Percentiles rank a stretch among this genome's conserved stretches.
Conservation (phyloP, 2,888 invertebrate genomes). For the Sinopyrophorus schimmeli region DNA sequence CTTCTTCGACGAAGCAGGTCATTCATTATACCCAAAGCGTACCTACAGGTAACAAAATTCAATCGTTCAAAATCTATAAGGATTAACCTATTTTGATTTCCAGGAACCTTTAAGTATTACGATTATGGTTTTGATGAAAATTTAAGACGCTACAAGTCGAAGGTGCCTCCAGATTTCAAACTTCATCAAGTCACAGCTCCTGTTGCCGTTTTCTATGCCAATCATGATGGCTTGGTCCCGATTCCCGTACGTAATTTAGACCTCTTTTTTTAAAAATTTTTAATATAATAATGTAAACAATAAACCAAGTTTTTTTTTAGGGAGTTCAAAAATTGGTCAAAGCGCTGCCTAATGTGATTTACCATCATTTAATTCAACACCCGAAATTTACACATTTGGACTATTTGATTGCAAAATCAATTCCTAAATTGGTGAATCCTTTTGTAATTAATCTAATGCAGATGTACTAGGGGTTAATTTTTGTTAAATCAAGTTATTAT, state of each 20-base stretch:
- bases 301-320: slow-evolving; percentile 21
- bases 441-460: no score
- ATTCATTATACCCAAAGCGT: slow-evolving; percentile 73
- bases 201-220: slow-evolving; percentile 58
- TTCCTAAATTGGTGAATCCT: no score
- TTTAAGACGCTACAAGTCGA: slow-evolving; percentile 6
- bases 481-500: no score
- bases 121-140: slow-evolving; percentile 16
- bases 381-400: slow-evolving; percentile 24
- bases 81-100: not conserved
- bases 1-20: slow-evolving; percentile 65
- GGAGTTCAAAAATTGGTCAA: slow-evolving; percentile 21
- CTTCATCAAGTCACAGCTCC: slow-evolving; percentile 56
- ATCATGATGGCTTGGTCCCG: slow-evolving; percentile 55
- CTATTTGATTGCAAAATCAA: no score
- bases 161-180: slow-evolving; percentile 35
- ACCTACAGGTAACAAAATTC: slow-evolving; percentile 45
- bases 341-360: slow-evolving; percentile 25
- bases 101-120: slow-evolving; percentile 18
- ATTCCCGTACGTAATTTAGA: slow-evolving; percentile 6
- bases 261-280: not conserved
- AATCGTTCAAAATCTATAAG: not conserved
- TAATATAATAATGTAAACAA: not conserved
- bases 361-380: slow-evolving; percentile 13
- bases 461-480: no score